Evolutionary conservation across 1,140 invertebrate species (phyloP).

Genomic region (Acromyrmex echinatior): DNA sequence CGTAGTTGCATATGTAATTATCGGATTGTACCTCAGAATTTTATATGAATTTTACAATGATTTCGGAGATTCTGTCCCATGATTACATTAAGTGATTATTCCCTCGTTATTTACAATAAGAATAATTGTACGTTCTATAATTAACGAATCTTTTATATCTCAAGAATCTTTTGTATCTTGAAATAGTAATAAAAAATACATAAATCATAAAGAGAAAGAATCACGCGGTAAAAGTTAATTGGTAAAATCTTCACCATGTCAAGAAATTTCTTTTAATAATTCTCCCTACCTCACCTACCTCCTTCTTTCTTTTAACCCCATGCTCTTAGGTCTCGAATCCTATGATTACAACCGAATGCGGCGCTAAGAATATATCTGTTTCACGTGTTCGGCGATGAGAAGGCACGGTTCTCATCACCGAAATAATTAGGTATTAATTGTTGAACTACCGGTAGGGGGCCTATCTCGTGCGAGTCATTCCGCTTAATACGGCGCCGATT

Average conservation of each 20-base stretch:
- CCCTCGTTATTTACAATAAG: background rate
- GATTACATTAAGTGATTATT: too few relatives aligned
- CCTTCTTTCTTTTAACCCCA: background rate
- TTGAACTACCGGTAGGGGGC: slow-evolving; percentile 80
- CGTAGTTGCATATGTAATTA: too few relatives aligned
- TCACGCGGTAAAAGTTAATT: slow-evolving; percentile 14
- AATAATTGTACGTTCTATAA: slow-evolving; percentile 8
- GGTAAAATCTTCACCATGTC: background rate
- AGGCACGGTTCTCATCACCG: slow-evolving; percentile 77
- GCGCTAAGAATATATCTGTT: slow-evolving; percentile 77
- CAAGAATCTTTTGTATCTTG: background rate
- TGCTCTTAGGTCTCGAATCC: slow-evolving; percentile 43
- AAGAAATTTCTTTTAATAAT: slow-evolving; percentile 29
- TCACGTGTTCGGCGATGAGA: slow-evolving; percentile 70
- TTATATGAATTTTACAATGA: too few relatives aligned
- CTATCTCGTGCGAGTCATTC: slow-evolving; percentile 81
- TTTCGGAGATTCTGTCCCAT: too few relatives aligned
- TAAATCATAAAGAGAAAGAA: background rate
- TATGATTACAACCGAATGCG: slow-evolving; percentile 63
- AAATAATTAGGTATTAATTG: slow-evolving; percentile 85
- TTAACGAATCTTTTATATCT: background rate
- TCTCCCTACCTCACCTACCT: background rate
- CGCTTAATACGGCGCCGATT: slow-evolving; percentile 81
- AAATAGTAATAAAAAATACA: slow-evolving; percentile 11
- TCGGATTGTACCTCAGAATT: too few relatives aligned